Conservation (phyloP, 2,797 vertebrate genomes). For the Pangasius larnaudii region DNA sequence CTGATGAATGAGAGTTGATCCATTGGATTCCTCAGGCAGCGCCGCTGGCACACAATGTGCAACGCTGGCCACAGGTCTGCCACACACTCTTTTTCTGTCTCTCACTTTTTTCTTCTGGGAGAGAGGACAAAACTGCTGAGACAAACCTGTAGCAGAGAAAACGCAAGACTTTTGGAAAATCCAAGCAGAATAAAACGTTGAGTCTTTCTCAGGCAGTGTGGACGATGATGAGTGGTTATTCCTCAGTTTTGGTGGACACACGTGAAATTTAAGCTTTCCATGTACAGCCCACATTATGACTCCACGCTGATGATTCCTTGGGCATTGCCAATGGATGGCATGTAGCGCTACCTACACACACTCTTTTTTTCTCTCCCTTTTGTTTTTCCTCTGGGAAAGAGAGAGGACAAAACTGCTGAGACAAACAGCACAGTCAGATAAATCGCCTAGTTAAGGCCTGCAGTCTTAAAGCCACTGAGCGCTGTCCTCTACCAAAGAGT, state of each 20-base stretch:
- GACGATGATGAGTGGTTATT: not conserved
- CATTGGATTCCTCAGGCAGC: constrained; percentile 34
- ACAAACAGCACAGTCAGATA: constrained; percentile 37
- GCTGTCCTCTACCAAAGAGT: constrained; percentile 14
- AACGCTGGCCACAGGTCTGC: not conserved
- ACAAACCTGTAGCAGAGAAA: constrained; percentile 6
- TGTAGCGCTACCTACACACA: constrained; percentile 1
- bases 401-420: constrained; percentile 37
- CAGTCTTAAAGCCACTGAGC: constrained; percentile 22
- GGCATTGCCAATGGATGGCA: not conserved
- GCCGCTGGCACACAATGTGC: constrained; percentile 5
- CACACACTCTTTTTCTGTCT: constrained; percentile 6
- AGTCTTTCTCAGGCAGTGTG: not conserved
- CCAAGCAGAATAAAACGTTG: not conserved
- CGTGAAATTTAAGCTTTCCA: not conserved
- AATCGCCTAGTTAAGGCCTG: constrained; percentile 30
- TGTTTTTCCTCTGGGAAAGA: constrained; percentile 25
- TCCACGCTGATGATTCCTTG: not conserved
- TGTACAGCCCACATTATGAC: not conserved
- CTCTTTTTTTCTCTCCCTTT: not conserved
- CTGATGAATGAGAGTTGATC: constrained; percentile 46
- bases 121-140: constrained; percentile 9
- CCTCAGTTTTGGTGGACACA: not conserved
- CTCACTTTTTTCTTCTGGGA: constrained; percentile 1
- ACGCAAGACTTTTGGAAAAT: not conserved